phyloP scores from a whole-genome alignment of 2,888 invertebrate genomes.

The Cotesia congregata region DNA sequence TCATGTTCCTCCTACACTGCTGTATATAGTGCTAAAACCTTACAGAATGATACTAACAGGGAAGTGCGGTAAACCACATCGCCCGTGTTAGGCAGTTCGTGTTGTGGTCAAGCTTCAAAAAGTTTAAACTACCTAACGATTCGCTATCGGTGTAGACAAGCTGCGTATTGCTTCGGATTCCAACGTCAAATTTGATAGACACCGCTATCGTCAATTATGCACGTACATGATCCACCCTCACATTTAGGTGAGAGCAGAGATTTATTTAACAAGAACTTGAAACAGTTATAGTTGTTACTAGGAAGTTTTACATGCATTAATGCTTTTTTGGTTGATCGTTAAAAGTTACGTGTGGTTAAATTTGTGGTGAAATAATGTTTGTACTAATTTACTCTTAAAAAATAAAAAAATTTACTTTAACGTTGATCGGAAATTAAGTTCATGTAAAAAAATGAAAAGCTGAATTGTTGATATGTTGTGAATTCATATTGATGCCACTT shows the following conservation, averaged over 20 bases:
- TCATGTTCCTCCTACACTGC: conserved; percentile 9
- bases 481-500: too few relatives aligned
- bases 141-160: conserved; percentile 51
- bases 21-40: conserved; percentile 8
- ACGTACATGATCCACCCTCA: conserved; percentile 50
- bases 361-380: too few relatives aligned
- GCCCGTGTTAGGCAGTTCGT: conserved; percentile 52
- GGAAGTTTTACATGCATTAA: conserved; percentile 3
- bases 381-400: too few relatives aligned
- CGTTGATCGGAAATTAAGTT: too few relatives aligned
- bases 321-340: neutral
- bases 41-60: conserved; percentile 33
- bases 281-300: conserved; percentile 2
- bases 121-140: conserved; percentile 45
- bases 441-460: too few relatives aligned
- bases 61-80: conserved; percentile 55
- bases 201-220: conserved; percentile 57
- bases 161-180: conserved; percentile 56
- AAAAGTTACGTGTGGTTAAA: too few relatives aligned
- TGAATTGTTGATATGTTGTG: too few relatives aligned
- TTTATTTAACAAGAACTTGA: conserved; percentile 28
- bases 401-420: too few relatives aligned
- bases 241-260: conserved; percentile 10
- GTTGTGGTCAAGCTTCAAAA: conserved; percentile 53
- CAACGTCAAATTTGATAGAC: conserved; percentile 58